Evolutionary conservation across 2,888 invertebrate species (phyloP).

Genomic region (Coecobrya sp.): DNA sequence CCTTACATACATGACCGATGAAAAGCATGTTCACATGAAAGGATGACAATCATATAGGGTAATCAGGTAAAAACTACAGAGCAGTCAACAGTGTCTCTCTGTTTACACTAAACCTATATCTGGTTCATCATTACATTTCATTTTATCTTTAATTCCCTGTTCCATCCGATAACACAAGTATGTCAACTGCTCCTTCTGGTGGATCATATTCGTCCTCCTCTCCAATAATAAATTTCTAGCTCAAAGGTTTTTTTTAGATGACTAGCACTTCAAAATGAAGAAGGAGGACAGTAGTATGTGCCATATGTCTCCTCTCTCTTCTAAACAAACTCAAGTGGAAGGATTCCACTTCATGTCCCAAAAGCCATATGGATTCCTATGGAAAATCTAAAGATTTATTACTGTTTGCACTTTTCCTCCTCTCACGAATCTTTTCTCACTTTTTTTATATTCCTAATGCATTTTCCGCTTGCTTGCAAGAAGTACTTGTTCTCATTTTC

Average conservation of each 20-base stretch:
- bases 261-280: constrained; percentile 20
- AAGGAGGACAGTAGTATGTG: background rate
- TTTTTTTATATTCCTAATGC: background rate
- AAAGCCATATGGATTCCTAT: constrained; percentile 21
- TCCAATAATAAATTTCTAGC: background rate
- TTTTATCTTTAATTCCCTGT: constrained; percentile 10
- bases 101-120: background rate
- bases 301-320: background rate
- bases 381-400: constrained; percentile 53
- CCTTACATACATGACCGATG: background rate
- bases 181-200: background rate
- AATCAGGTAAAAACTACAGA: no score
- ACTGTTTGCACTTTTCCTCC: background rate
- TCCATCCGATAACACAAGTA: constrained; percentile 32
- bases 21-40: no score
- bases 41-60: no score
- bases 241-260: background rate
- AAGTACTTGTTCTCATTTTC: background rate
- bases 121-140: background rate
- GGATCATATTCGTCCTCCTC: background rate
- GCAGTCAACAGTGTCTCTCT: no score
- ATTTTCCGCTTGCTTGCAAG: background rate
- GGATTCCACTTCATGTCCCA: background rate
- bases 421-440: background rate
- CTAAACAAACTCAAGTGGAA: background rate